Percentiles rank a stretch among this genome's conserved stretches.
These are phyloP conservation scores for Ophiodon elongatus DNA, from an alignment of 2,113 vertebrate genomes.

Conservation along the genomic window DNA sequence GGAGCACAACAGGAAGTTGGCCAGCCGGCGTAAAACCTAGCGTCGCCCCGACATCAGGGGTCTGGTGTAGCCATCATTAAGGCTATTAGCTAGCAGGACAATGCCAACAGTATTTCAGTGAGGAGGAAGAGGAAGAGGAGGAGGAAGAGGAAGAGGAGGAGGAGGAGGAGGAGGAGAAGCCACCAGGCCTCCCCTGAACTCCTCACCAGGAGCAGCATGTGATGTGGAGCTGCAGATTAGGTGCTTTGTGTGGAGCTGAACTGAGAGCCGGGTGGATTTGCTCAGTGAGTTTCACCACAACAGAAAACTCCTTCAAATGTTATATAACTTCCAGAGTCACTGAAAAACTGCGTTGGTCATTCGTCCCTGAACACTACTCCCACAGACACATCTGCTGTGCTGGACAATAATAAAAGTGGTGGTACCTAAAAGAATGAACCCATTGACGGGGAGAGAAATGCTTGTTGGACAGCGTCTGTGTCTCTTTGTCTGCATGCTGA, in stretches of 20 bases:
- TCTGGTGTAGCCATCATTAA: conserved; percentile 41
- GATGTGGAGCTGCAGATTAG: not conserved
- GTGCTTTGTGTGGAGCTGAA: not conserved
- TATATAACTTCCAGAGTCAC: not conserved
- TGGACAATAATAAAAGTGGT: conserved; percentile 13
- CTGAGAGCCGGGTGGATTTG: not conserved
- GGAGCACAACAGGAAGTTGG: not conserved
- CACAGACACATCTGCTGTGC: not conserved
- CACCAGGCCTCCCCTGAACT: too few relatives aligned
- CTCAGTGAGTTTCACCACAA: not conserved
- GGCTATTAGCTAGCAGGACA: conserved; percentile 60
- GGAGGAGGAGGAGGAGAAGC: too few relatives aligned
- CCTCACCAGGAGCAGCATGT: too few relatives aligned
- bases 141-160: too few relatives aligned
- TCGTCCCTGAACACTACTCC: conserved; percentile 49
- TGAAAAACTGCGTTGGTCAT: conserved; percentile 16
- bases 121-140: too few relatives aligned
- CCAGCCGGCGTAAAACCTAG: not conserved
- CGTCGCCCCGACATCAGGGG: not conserved
- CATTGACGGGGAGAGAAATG: conserved; percentile 8
- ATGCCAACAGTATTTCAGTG: conserved; percentile 41
- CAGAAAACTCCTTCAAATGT: not conserved
- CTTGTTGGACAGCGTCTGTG: conserved; percentile 27
- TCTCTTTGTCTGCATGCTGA: conserved; percentile 12
- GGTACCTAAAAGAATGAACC: not conserved